phyloP scores from a whole-genome alignment of 1,140 invertebrate species.

The Rhysida immarginata region DNA sequence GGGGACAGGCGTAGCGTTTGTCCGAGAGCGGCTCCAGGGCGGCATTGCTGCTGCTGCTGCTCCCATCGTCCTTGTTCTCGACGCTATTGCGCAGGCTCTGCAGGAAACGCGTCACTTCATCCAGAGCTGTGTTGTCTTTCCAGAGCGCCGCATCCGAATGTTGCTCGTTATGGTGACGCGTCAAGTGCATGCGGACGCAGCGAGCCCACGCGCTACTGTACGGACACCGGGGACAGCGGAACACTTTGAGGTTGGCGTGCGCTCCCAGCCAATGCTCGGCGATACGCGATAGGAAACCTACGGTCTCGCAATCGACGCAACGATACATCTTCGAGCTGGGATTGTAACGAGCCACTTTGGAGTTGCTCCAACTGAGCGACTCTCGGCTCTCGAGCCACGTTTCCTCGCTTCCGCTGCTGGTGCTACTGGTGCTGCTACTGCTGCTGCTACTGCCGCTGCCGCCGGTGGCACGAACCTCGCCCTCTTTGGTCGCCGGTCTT shows the following conservation, averaged over 20 bases:
- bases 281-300: constrained; percentile 55
- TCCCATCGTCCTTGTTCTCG: constrained; percentile 25
- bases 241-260: constrained; percentile 55
- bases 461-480: not conserved
- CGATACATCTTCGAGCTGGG: constrained; percentile 52
- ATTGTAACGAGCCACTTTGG: constrained; percentile 53
- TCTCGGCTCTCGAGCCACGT: constrained; percentile 51
- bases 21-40: constrained; percentile 24
- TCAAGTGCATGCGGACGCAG: constrained; percentile 53
- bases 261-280: constrained; percentile 70
- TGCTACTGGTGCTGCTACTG: constrained; percentile 11
- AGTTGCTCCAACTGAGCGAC: constrained; percentile 47
- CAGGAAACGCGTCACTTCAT: constrained; percentile 53
- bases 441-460: constrained; percentile 10
- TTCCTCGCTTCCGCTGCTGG: constrained; percentile 27
- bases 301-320: constrained; percentile 59
- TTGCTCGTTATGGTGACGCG: constrained; percentile 40
- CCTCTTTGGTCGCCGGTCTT: constrained; percentile 11
- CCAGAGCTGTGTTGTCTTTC: constrained; percentile 53
- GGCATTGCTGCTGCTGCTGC: constrained; percentile 19
- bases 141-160: constrained; percentile 33
- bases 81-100: constrained; percentile 47
- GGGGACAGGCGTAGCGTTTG: constrained; percentile 67
- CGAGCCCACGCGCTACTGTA: constrained; percentile 58
- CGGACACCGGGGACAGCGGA: constrained; percentile 52